Conservation (phyloP, 2,888 invertebrate species). For the Andrena haemorrhoa region DNA sequence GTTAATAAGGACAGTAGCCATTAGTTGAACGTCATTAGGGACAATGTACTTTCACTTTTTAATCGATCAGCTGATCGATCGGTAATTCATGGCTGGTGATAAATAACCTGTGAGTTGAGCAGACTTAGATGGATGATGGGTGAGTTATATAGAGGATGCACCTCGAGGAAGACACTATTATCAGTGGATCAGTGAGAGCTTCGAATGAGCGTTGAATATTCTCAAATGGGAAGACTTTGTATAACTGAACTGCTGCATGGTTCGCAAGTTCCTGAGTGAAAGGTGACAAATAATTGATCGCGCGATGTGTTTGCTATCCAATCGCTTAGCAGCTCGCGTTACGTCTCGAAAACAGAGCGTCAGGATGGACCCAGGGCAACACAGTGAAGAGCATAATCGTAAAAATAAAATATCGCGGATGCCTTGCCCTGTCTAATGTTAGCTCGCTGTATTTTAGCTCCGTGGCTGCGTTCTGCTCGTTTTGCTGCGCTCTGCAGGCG, state of each 20-base stretch:
- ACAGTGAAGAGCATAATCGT: slow-evolving; percentile 50
- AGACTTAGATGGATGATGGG: too few relatives aligned
- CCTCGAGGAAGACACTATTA: too few relatives aligned
- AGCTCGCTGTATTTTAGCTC: slow-evolving; percentile 65
- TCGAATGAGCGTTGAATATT: too few relatives aligned
- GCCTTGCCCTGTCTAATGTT: slow-evolving; percentile 61
- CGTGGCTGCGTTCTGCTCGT: slow-evolving; percentile 39
- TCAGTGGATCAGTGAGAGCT: too few relatives aligned
- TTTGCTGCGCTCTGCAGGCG: slow-evolving; percentile 37
- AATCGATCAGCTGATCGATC: too few relatives aligned
- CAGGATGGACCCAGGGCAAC: neutral
- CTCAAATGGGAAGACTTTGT: too few relatives aligned
- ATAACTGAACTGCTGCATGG: too few relatives aligned
- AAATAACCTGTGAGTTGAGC: too few relatives aligned
- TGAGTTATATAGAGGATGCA: too few relatives aligned
- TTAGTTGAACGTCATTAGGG: slow-evolving; percentile 1
- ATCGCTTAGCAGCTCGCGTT: neutral
- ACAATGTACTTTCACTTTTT: too few relatives aligned
- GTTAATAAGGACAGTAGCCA: neutral
- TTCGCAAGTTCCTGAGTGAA: neutral
- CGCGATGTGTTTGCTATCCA: neutral
- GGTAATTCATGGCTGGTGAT: too few relatives aligned
- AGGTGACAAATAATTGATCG: neutral
- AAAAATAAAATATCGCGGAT: slow-evolving; percentile 68
- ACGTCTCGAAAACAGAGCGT: neutral